Conservation (phyloP, 2,888 invertebrate genomes). For the Ochropacha duplaris region DNA sequence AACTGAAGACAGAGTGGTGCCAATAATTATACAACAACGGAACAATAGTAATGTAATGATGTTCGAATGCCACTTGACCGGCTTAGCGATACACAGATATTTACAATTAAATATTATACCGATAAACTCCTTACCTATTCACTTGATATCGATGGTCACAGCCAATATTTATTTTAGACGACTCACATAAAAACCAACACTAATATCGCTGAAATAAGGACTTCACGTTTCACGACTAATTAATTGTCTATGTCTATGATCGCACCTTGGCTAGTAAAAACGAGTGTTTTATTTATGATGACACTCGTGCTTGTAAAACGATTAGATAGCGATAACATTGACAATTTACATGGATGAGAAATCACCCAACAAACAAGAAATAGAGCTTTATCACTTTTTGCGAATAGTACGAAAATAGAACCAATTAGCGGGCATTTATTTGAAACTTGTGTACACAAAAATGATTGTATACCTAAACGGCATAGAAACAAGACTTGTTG, state of each 20-base stretch:
- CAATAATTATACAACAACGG: background rate
- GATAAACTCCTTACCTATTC: constrained; percentile 25
- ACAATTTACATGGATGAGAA: constrained; percentile 34
- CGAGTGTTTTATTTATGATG: constrained; percentile 9
- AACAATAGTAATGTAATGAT: background rate
- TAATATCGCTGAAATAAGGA: background rate
- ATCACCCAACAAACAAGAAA: constrained; percentile 30
- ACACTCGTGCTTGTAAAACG: constrained; percentile 13
- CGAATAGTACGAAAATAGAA: constrained; percentile 18
- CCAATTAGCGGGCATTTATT: constrained; percentile 19
- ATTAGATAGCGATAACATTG: constrained; percentile 33
- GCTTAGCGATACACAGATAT: constrained; percentile 18
- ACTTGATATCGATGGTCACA: constrained; percentile 29
- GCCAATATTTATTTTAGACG: background rate
- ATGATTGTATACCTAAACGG: constrained; percentile 3
- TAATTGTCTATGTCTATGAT: constrained; percentile 9
- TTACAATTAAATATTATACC: constrained; percentile 33
- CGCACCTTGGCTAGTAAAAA: constrained; percentile 15
- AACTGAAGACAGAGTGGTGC: background rate
- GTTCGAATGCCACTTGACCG: constrained; percentile 15
- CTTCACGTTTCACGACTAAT: constrained; percentile 3
- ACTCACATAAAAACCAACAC: background rate
- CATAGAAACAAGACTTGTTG: constrained; percentile 32
- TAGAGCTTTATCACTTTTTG: constrained; percentile 24
- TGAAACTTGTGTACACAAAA: constrained; percentile 15